Conservation (phyloP, 1,140 invertebrate species). For the Musca vetustissima region DNA sequence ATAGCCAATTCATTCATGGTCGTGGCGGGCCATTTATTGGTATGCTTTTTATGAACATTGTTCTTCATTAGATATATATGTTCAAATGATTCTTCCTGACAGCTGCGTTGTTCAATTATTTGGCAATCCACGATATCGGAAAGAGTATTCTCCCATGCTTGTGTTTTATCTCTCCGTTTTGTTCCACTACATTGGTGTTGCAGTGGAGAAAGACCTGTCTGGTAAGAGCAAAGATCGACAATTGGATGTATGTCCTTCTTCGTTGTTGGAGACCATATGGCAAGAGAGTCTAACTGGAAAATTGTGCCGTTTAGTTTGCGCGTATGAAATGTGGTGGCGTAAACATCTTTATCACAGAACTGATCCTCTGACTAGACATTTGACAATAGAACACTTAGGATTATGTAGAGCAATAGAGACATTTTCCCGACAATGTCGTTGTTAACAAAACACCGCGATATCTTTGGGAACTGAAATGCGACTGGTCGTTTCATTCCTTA, state of each 20-base stretch:
- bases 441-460: no score
- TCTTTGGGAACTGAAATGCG: no score
- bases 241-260: no score
- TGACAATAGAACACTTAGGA: no score
- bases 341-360: background rate
- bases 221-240: background rate
- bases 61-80: background rate
- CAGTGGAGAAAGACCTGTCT: background rate
- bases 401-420: no score
- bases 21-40: background rate
- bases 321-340: background rate
- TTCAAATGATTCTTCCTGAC: background rate
- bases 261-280: background rate
- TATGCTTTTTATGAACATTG: no score
- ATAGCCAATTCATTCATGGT: background rate
- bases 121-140: background rate
- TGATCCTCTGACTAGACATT: no score
- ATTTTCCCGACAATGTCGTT: no score
- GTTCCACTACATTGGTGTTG: background rate
- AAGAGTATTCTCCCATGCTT: no score
- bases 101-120: background rate
- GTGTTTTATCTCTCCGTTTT: background rate
- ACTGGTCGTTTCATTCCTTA: no score
- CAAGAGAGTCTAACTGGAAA: background rate
- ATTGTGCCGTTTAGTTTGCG: background rate